phyloP scores from a whole-genome alignment of 2,888 invertebrate genomes.

The Unio delphinus region DNA sequence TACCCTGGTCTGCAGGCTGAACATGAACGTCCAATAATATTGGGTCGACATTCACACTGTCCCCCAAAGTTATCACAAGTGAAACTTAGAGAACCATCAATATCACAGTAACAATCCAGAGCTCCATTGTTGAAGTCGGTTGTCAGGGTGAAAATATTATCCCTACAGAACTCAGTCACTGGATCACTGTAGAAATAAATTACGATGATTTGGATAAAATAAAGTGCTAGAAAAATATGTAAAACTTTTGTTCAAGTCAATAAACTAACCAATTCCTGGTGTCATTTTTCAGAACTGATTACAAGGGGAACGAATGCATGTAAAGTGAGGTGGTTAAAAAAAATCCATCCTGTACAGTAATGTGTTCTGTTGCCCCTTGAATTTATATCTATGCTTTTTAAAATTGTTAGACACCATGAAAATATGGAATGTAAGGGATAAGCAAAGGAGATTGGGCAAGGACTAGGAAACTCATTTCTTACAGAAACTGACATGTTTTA shows the following conservation, averaged over 20 bases:
- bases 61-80: constrained; percentile 96
- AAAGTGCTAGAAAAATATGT: background rate
- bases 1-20: constrained; percentile 82
- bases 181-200: constrained; percentile 21
- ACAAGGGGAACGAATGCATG: background rate
- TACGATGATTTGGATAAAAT: background rate
- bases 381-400: no score
- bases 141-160: constrained; percentile 93
- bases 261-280: background rate
- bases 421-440: background rate
- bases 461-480: no score
- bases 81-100: constrained; percentile 87
- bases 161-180: constrained; percentile 81
- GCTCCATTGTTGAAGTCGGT: constrained; percentile 96
- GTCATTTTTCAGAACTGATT: background rate
- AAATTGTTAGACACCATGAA: no score
- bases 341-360: background rate
- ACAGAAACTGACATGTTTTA: no score
- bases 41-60: constrained; percentile 92
- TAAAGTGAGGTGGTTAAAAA: background rate
- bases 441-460: background rate
- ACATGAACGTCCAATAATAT: constrained; percentile 89
- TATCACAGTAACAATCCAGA: constrained; percentile 89
- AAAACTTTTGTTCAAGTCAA: no score
- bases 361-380: no score